phyloP scores from a whole-genome alignment of 1,140 invertebrate genomes.

The Danaus melanippus region DNA sequence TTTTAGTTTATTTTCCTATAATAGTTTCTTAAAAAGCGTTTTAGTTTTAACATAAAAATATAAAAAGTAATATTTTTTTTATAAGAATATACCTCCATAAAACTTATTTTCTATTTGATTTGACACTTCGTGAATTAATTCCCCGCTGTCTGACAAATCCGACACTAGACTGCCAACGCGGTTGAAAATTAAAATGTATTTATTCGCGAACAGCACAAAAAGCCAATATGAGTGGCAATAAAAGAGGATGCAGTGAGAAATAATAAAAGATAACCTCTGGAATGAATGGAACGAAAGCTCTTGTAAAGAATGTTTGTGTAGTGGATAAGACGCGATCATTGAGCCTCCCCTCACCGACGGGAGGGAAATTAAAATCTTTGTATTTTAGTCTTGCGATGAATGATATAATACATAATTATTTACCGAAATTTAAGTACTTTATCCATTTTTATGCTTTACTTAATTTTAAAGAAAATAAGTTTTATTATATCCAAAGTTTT shows the following conservation, averaged over 20 bases:
- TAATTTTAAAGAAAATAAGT: too few species aligned
- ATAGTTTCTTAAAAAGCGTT: too few species aligned
- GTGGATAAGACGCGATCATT: slow-evolving; percentile 65
- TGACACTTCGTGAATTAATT: slow-evolving; percentile 56
- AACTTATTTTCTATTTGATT: slow-evolving; percentile 3
- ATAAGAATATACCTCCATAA: too few species aligned
- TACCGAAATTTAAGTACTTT: too few species aligned
- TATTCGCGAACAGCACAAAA: slow-evolving; percentile 64
- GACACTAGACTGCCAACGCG: slow-evolving; percentile 48
- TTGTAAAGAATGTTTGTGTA: slow-evolving; percentile 68
- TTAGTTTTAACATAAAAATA: too few species aligned
- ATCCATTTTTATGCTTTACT: too few species aligned
- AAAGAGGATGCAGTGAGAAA: slow-evolving; percentile 68
- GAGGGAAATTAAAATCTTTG: slow-evolving; percentile 50
- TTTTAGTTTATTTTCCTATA: too few species aligned
- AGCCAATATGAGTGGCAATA: slow-evolving; percentile 70
- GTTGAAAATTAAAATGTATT: slow-evolving; percentile 70
- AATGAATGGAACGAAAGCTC: slow-evolving; percentile 63
- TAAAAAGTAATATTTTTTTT: too few species aligned
- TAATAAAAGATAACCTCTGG: slow-evolving; percentile 69
- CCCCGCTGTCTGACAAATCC: slow-evolving; percentile 41
- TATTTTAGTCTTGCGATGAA: slow-evolving; percentile 7
- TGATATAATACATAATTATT: too few species aligned
- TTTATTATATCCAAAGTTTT: too few species aligned
- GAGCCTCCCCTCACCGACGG: slow-evolving; percentile 46